Base-by-base conservation (phyloP, 1,140 invertebrate genomes). In the Brachionus calyciflorus region DNA sequence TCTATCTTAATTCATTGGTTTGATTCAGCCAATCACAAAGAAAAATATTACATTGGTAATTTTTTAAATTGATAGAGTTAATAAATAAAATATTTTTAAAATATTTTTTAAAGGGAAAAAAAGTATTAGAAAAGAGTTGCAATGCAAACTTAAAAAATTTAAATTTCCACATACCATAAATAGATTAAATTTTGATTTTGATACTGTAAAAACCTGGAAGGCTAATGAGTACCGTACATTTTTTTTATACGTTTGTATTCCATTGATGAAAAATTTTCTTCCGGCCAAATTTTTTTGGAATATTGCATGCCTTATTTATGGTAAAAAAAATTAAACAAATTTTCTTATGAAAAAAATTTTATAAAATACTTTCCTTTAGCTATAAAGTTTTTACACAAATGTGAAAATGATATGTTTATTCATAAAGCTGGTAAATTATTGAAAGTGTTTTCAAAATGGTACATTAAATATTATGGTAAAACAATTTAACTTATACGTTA, bases 1-100 rank as follows among this genome's bases (percentile, higher is more conserved):
- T 60, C 55, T 33, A 60, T 60, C 19, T 33, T 60, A 60, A 60
- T 33, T 37, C n/a, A 60, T 14, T 60, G 55, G 55, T 60, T 60
- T 60, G 55, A 60, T 60, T 21, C n/a, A n/a, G 12, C 12, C 14
- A 33, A 33, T 60, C n/a, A n/a, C n/a, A n/a, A n/a, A n/a, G n/a
- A n/a, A n/a, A n/a, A n/a, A n/a, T n/a, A n/a, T n/a, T n/a, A n/a
- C n/a, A n/a, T n/a, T n/a, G n/a, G n/a, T n/a, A n/a, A n/a, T n/a
- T n/a, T n/a, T n/a, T n/a, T n/a, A n/a, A n/a, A n/a, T n/a, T n/a
- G n/a, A n/a, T n/a, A n/a, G n/a, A n/a, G n/a, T n/a, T n/a, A n/a
- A n/a, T n/a, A n/a, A n/a, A n/a, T n/a, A n/a, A n/a, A n/a, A n/a
- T n/a, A n/a, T n/a, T n/a, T n/a, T n/a, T n/a, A n/a, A n/a, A n/a